Evolutionary conservation across 2,888 invertebrate genomes (phyloP), one percentile per base, ranked within the genome.

Genomic region (Abrostola tripartita): DNA sequence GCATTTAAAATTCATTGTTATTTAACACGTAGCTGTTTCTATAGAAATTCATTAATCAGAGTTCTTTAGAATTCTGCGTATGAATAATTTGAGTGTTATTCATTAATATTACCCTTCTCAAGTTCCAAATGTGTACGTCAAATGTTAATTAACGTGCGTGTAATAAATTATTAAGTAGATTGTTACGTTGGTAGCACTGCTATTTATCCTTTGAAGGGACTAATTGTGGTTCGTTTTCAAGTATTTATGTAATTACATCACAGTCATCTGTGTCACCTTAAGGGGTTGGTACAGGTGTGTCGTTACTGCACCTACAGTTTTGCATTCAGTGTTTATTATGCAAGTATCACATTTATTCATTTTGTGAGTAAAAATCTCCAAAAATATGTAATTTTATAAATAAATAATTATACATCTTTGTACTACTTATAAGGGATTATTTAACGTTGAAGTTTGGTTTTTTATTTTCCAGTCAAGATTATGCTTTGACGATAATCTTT

Each of bases 61-160:
- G 56, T 67, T 76, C 62, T 70, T 65, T 55, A 55, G 61, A 61
- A 59, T 44, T 57, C 47, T 65, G 40, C 61, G 49, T 59, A 57
- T 76, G 64, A 77, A 79, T 79, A 70, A 74, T 79, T 71, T 64
- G 65, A 71, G 59, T 68, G 55, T 64, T 63, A 63, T 74, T 69
- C 65, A 76, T 79, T 79, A 78, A 78, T 79, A 69, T 70, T 65
- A 78, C 78, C 80, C 78, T 77, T 56, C 66, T 78, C 78, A 79
- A 65, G 53, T 68, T 68, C 57, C 44, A 53, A 74, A 70, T 61
- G 60, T 66, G 52, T 62, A 68, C 78, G 75, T 78, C 80, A 74
- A 69, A 72, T 79, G 69, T 79, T 78, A 79, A 79, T 77, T 71
- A 74, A 71, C 62, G 60, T 74, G 63, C 52, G 67, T 63, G 74